These are phyloP conservation scores for Leucozona laternaria DNA, from an alignment of 2,888 invertebrate species.

Conservation along the genomic window DNA sequence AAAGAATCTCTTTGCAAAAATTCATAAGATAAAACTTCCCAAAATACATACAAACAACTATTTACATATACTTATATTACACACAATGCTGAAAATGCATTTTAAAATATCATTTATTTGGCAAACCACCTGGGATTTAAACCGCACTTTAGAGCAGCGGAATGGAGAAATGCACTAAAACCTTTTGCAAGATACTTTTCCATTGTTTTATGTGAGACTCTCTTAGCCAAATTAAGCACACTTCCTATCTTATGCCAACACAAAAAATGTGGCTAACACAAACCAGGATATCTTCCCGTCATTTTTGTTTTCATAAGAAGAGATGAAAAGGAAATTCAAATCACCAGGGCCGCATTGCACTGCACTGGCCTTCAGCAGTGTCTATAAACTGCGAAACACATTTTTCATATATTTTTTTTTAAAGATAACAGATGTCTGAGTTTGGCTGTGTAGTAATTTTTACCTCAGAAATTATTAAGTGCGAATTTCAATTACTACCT, in stretches of 20 bases:
- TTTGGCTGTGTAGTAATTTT: too few relatives aligned
- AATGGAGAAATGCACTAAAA: constrained; percentile 28
- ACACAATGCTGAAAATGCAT: constrained; percentile 21
- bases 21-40: neutral
- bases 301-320: constrained; percentile 55
- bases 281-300: constrained; percentile 6
- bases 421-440: too few relatives aligned
- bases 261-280: neutral
- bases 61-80: too few relatives aligned
- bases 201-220: constrained; percentile 29
- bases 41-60: neutral
- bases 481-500: too few relatives aligned
- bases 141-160: constrained; percentile 27
- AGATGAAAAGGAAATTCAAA: neutral
- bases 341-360: neutral
- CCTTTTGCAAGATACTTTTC: constrained; percentile 17
- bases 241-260: constrained; percentile 18
- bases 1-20: neutral
- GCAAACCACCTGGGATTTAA: constrained; percentile 47
- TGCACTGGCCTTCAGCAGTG: too few relatives aligned
- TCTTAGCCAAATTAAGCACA: constrained; percentile 57
- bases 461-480: too few relatives aligned
- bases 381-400: too few relatives aligned
- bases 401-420: too few relatives aligned
- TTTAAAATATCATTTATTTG: constrained; percentile 33